These are phyloP conservation scores for Pantherophis alleghaniensis DNA, from an alignment of 2,797 vertebrate species.

Conservation along the genomic window DNA sequence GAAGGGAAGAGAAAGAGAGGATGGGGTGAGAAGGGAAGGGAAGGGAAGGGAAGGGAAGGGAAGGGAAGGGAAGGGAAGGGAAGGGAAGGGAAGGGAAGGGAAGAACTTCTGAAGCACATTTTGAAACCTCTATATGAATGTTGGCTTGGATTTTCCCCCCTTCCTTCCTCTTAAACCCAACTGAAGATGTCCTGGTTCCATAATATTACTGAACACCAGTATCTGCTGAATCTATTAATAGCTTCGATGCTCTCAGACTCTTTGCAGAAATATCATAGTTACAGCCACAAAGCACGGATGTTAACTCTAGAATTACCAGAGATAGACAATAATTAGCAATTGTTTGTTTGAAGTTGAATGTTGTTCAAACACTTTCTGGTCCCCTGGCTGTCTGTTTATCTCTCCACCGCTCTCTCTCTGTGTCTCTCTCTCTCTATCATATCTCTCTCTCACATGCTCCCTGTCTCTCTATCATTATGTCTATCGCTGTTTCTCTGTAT, in stretches of 20 bases:
- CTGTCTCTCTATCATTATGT: background rate
- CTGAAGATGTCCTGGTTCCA: background rate
- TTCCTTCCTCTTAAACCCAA: background rate
- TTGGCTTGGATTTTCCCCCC: background rate
- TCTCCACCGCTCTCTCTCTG: background rate
- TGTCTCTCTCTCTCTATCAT: background rate
- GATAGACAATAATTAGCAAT: background rate
- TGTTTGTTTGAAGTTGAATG: conserved; percentile 40
- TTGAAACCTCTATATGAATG: too few relatives aligned
- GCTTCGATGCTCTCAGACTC: background rate
- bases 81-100: background rate
- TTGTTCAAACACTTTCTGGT: background rate
- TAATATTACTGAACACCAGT: background rate
- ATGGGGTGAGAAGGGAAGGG: too few relatives aligned
- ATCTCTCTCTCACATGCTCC: too few relatives aligned
- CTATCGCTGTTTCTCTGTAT: background rate
- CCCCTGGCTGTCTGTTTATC: background rate
- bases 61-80: background rate
- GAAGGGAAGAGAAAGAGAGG: too few relatives aligned
- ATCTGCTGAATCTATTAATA: background rate
- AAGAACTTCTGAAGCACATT: background rate
- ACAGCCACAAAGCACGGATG: background rate
- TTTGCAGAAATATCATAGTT: background rate
- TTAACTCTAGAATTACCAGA: background rate
- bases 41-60: too few relatives aligned